These are phyloP conservation scores for Zaprionus africanus DNA, from an alignment of 1,140 invertebrate species.

Conservation along the genomic window DNA sequence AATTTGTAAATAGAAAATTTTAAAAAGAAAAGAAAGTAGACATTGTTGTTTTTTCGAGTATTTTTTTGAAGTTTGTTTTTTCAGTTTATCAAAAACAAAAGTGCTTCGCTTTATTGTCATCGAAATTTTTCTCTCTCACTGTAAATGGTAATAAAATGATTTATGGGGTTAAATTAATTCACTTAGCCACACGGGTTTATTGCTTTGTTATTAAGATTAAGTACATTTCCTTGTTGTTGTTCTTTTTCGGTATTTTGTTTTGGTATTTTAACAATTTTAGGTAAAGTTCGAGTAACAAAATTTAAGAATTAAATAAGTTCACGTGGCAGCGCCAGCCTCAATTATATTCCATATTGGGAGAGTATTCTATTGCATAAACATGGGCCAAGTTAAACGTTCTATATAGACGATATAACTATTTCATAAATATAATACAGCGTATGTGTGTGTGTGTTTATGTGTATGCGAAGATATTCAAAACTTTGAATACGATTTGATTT, in stretches of 20 bases:
- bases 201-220: conserved; percentile 62
- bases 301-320: conserved; percentile 15
- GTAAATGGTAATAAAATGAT: conserved; percentile 70
- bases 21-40: conserved; percentile 49
- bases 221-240: conserved; percentile 53
- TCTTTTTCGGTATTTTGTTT: conserved; percentile 29
- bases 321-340: conserved; percentile 22
- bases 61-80: conserved; percentile 42
- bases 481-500: conserved; percentile 79
- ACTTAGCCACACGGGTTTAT: conserved; percentile 55
- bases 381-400: conserved; percentile 32
- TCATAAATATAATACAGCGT: conserved; percentile 5
- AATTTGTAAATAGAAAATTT: conserved; percentile 58
- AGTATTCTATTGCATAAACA: conserved; percentile 15
- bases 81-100: conserved; percentile 45
- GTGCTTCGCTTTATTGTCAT: conserved; percentile 70
- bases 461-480: conserved; percentile 60
- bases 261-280: conserved; percentile 50
- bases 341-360: conserved; percentile 20
- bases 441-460: conserved; percentile 13
- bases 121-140: conserved; percentile 54
- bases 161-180: conserved; percentile 51
- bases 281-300: conserved; percentile 16
- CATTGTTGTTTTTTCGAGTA: conserved; percentile 15
- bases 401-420: conserved; percentile 20